Evolutionary conservation across 1,140 invertebrate genomes (phyloP).

Genomic region (Metaphire vulgaris): DNA sequence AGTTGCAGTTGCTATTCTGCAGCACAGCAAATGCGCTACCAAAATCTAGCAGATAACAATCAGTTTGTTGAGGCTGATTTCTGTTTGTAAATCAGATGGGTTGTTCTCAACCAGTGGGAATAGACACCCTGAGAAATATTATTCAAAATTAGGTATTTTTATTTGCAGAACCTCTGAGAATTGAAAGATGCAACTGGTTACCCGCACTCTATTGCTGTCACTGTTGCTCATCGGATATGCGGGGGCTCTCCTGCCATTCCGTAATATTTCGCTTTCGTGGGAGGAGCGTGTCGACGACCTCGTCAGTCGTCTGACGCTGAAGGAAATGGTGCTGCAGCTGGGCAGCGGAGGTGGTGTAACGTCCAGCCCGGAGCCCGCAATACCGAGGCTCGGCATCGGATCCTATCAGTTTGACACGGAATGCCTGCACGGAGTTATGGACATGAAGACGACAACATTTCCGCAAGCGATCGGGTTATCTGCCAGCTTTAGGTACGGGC

Average conservation of each 20-base stretch:
- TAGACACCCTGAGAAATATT: too few relatives aligned
- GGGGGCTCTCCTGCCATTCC: slow-evolving; percentile 44
- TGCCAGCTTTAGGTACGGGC: slow-evolving; percentile 44
- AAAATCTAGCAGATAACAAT: too few relatives aligned
- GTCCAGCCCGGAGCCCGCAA: slow-evolving; percentile 40
- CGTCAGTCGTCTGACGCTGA: slow-evolving; percentile 36
- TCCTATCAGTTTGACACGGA: slow-evolving; percentile 45
- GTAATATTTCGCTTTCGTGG: slow-evolving; percentile 42
- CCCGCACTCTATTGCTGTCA: too few relatives aligned
- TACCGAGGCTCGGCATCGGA: slow-evolving; percentile 39
- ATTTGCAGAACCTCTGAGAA: too few relatives aligned
- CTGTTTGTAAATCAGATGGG: too few relatives aligned
- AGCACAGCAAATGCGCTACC: too few relatives aligned
- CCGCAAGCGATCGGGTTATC: slow-evolving; percentile 43
- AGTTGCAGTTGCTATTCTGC: too few relatives aligned
- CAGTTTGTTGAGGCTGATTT: too few relatives aligned
- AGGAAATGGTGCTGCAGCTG: slow-evolving; percentile 42
- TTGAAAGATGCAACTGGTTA: too few relatives aligned
- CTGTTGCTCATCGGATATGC: too few relatives aligned
- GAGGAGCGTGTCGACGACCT: slow-evolving; percentile 43
- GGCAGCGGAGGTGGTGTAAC: slow-evolving; percentile 35
- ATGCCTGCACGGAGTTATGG: slow-evolving; percentile 34
- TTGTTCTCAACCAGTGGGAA: too few relatives aligned
- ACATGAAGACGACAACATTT: slow-evolving; percentile 39
- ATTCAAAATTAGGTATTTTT: too few relatives aligned